phyloP scores from a whole-genome alignment of 2,888 invertebrate species.

The Apotomis betuletana region DNA sequence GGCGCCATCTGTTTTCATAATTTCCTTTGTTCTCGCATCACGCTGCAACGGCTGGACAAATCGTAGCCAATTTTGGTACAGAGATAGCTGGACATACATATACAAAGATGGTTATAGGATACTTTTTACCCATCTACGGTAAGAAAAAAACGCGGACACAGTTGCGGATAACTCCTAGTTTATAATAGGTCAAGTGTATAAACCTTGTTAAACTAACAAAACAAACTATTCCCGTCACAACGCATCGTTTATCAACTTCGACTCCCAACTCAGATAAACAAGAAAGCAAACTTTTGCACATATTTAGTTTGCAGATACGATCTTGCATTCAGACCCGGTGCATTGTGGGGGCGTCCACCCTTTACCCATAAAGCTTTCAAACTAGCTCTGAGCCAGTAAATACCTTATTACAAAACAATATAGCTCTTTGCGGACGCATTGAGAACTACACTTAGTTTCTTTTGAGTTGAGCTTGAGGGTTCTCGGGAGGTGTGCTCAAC shows the following conservation, averaged over 20 bases:
- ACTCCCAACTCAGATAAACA: constrained; percentile 49
- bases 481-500: constrained; percentile 20
- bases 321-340: constrained; percentile 60
- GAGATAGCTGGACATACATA: no score
- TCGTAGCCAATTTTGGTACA: no score
- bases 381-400: constrained; percentile 47
- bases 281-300: constrained; percentile 59
- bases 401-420: constrained; percentile 49
- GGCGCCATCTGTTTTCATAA: no score
- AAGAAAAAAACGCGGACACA: no score
- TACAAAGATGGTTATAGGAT: no score
- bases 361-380: constrained; percentile 61
- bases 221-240: neutral
- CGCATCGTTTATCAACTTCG: constrained; percentile 31
- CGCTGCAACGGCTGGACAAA: no score
- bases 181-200: constrained; percentile 2
- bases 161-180: no score
- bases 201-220: neutral
- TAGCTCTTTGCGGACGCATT: constrained; percentile 50
- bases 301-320: constrained; percentile 66
- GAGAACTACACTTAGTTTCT: constrained; percentile 44
- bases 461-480: constrained; percentile 36
- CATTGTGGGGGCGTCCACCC: constrained; percentile 67
- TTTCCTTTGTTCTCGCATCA: no score
- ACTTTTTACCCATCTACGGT: no score